Conservation (phyloP, 2,888 invertebrate species). For the Halictus quadricinctus region DNA sequence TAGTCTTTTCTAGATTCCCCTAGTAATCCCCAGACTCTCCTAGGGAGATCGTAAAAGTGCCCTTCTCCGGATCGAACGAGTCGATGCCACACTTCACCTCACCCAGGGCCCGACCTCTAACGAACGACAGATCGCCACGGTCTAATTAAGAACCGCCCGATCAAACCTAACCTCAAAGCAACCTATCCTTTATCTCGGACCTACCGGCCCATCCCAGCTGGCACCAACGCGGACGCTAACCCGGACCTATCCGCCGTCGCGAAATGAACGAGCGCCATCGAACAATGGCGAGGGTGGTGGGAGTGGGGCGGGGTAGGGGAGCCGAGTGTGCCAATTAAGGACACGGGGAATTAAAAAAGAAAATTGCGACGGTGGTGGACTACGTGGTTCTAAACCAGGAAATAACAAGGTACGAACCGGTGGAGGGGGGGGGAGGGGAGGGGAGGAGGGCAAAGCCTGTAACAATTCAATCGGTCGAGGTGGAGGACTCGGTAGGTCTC, state of each 20-base stretch:
- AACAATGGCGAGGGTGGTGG: neutral
- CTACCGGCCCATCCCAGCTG: neutral
- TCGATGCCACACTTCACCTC: neutral
- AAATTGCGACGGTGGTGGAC: neutral
- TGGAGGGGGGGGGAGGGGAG: neutral
- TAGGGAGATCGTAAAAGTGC: neutral
- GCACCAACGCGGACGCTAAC: neutral
- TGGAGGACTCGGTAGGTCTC: neutral
- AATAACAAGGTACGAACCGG: neutral
- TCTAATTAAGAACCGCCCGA: neutral
- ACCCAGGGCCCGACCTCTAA: neutral
- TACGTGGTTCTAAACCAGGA: neutral
- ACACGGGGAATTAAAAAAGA: constrained; percentile 7
- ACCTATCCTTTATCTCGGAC: constrained; percentile 1
- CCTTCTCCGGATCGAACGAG: neutral
- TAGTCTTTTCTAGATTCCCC: too few relatives aligned
- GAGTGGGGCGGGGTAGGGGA: too few relatives aligned
- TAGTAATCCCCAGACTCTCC: neutral
- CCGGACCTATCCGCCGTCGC: constrained; percentile 5
- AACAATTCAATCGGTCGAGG: constrained; percentile 40
- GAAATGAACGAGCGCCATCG: constrained; percentile 1
- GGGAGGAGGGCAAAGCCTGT: neutral
- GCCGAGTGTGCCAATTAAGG: neutral
- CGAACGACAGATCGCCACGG: neutral
- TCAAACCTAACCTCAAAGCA: neutral